Base-by-base conservation (phyloP, 2,113 vertebrate species). In the Shinisaurus crocodilurus region DNA sequence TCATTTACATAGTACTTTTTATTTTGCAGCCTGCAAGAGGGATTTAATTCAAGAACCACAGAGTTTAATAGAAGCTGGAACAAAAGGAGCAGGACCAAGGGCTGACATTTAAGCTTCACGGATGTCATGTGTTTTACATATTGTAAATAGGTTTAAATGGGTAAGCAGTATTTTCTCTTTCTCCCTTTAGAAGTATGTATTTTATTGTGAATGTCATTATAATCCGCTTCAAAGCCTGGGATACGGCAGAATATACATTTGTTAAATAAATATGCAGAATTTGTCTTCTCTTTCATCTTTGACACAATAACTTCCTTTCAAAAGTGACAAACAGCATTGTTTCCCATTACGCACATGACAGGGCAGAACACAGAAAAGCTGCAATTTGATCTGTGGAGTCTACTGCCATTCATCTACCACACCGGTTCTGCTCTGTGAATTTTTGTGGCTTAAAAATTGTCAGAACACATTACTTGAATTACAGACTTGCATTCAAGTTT, bases 401-500 rank as follows among this genome's bases (percentile, higher is more conserved):
- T 72, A 25, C 86, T 92, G 77, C 76, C 27, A 57, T 87, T 91
- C 18, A 2, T n/a, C 54, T 91, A 92, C 10, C 18, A 86, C 32
- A 85, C 4, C 48, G 75, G 48, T 43, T 91, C 84, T 89, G 0
- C 84, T 86, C 34, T 89, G 37, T 1, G 37, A 88, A 37, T 69
- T 72, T 50, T 60, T 81, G 84, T 48, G 89, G 79, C 92, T 95
- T 95, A 86, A 79, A 92, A 0, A 9, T 70, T 0, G 0, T 82
- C 29, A 93, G 57, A 93, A 92, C 6, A 83, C 18, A 79, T 60
- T 88, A 79, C 16, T 92, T 85, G 85, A 94, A 92, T 77, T 90
- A 92, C 81, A 96, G 60, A 76, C 50, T 79, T 90, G 10, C 89
- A 92, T 76, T 95, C 91, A 91, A 70, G 34, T 87, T 12, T 27